Conservation (phyloP, 92 coral and sea anemone species). For the Porites divaricata region DNA sequence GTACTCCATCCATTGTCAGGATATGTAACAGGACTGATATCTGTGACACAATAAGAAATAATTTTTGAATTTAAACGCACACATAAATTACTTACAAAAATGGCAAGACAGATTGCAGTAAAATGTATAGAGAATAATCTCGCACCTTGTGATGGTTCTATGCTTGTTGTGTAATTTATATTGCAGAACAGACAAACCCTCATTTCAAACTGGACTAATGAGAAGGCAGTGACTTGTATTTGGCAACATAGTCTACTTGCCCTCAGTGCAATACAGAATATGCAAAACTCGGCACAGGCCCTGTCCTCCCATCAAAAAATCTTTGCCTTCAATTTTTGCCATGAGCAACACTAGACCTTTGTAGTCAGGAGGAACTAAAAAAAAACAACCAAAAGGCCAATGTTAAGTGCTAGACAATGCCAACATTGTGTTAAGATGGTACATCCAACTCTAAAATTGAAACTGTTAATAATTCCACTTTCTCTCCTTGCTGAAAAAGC, state of each 20-base stretch:
- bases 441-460: no score
- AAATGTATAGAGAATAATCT: no score
- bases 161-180: not conserved
- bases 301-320: not conserved
- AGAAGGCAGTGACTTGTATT: no score
- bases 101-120: no score
- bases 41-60: no score
- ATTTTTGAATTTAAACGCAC: no score
- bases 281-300: not conserved
- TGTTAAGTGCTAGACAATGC: not conserved
- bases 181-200: no score
- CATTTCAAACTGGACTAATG: no score
- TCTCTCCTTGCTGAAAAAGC: no score
- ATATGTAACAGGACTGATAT: not conserved
- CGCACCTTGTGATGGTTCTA: not conserved
- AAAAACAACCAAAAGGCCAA: not conserved
- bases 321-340: not conserved
- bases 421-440: not conserved
- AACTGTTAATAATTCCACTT: no score
- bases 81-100: no score
- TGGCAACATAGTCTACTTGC: not conserved
- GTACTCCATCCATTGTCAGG: constrained; percentile 1
- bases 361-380: not conserved
- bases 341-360: not conserved
- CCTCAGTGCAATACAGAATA: not conserved